A percentile compares a stretch with the other conserved stretches of the same genome.
These are phyloP conservation scores for Neopipo cinnamomea DNA, from an alignment of 2,113 vertebrate genomes.

Conservation along the genomic window DNA sequence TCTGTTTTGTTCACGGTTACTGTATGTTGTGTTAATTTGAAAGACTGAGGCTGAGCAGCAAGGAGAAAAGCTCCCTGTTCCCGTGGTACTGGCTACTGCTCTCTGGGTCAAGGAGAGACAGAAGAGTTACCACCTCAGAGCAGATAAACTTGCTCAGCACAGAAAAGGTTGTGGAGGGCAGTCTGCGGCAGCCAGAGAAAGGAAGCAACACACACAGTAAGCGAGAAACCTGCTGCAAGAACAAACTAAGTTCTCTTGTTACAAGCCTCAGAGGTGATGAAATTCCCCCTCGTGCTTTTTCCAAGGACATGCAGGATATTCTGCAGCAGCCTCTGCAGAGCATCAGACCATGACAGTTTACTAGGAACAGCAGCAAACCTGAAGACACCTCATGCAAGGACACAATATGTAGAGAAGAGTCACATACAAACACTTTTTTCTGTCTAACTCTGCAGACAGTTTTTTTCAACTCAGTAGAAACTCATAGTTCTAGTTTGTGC, in stretches of 20 bases:
- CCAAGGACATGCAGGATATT: background rate
- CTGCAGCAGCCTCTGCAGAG: background rate
- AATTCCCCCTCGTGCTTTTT: background rate
- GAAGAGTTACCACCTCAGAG: background rate
- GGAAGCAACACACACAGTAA: background rate
- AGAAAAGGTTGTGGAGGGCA: background rate
- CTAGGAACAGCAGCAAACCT: background rate
- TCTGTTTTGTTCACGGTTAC: background rate
- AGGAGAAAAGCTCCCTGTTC: background rate
- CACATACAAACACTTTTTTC: background rate
- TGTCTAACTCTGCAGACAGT: background rate
- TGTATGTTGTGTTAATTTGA: background rate
- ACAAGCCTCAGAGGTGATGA: background rate
- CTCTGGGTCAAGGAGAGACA: background rate
- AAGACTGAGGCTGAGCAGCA: background rate
- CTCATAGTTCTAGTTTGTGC: background rate
- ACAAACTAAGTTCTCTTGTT: background rate
- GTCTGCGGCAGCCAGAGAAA: background rate
- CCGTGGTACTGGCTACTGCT: background rate
- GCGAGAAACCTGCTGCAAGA: background rate
- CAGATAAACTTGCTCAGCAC: background rate
- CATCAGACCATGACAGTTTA: background rate
- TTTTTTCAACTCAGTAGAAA: background rate
- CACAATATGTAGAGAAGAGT: background rate
- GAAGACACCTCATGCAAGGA: background rate